Evolutionary conservation across 2,797 vertebrate species (phyloP).

Genomic region (Girardinus metallicus): DNA sequence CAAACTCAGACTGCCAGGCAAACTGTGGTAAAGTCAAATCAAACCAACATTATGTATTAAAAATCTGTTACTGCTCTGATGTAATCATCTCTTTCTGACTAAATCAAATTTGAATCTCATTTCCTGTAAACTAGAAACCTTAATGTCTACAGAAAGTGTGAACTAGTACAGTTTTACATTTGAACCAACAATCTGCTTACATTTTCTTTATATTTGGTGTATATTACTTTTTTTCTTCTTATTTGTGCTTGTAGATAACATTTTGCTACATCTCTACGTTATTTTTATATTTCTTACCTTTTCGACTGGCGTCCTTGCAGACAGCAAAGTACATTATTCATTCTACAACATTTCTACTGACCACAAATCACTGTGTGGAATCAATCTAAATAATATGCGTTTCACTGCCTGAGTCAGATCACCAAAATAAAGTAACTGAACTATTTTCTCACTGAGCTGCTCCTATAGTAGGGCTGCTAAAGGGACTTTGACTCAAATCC

Average conservation of each 20-base stretch:
- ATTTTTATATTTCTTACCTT: neutral
- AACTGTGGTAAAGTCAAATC: neutral
- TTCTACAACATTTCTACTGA: neutral
- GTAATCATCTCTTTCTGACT: neutral
- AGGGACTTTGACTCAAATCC: neutral
- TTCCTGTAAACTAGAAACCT: neutral
- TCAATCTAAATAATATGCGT: neutral
- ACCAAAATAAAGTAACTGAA: neutral
- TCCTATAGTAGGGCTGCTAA: neutral
- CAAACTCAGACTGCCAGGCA: neutral
- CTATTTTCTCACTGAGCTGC: neutral
- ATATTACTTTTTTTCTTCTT: neutral
- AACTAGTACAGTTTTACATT: neutral
- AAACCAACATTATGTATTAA: neutral
- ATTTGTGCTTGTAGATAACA: neutral
- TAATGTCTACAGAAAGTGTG: neutral
- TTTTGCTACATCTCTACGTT: neutral
- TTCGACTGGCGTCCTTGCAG: neutral
- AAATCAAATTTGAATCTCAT: neutral
- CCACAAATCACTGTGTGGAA: neutral
- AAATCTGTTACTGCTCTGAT: neutral
- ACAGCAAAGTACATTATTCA: neutral
- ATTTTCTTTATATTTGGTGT: constrained; percentile 1
- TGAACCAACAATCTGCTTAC: neutral
- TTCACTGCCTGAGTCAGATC: neutral